Percentiles rank a stretch among this genome's conserved stretches.
phyloP scores from a whole-genome alignment of 2,797 vertebrate species.

The Clamator glandarius region DNA sequence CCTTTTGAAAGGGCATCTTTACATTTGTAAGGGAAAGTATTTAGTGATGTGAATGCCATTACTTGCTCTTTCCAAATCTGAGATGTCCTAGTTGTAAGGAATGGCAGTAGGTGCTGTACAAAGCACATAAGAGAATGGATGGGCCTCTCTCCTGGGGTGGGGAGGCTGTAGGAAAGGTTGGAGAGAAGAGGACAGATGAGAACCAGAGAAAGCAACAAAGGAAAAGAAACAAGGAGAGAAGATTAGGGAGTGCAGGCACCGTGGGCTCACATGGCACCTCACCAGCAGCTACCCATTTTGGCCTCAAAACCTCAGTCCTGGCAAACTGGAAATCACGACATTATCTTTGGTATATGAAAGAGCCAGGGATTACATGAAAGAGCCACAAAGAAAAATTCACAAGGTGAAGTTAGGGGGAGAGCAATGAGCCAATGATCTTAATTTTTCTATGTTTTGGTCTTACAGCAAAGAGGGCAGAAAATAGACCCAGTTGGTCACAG shows the following conservation, averaged over 20 bases:
- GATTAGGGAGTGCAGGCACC: background rate
- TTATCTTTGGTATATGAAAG: constrained; percentile 11
- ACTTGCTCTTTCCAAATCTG: background rate
- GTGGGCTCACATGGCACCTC: rapidly evolving
- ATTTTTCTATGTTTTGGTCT: background rate
- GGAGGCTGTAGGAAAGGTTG: background rate
- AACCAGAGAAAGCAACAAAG: background rate
- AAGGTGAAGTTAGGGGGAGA: background rate
- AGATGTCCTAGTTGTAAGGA: background rate
- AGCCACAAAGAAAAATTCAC: constrained; percentile 23
- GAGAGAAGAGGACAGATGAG: background rate
- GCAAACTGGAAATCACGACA: background rate
- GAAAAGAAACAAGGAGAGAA: background rate
- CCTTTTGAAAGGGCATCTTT: background rate
- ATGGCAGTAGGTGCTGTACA: background rate
- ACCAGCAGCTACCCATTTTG: background rate
- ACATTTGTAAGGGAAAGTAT: background rate
- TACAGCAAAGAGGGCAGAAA: background rate
- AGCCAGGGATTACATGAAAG: background rate
- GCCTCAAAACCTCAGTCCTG: background rate
- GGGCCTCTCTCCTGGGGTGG: background rate
- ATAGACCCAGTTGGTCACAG: background rate
- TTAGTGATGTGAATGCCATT: background rate
- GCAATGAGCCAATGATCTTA: background rate
- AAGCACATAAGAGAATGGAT: background rate